These are phyloP conservation scores for Thripadectes ignobilis DNA, from an alignment of 2,797 vertebrate genomes.

Conservation along the genomic window DNA sequence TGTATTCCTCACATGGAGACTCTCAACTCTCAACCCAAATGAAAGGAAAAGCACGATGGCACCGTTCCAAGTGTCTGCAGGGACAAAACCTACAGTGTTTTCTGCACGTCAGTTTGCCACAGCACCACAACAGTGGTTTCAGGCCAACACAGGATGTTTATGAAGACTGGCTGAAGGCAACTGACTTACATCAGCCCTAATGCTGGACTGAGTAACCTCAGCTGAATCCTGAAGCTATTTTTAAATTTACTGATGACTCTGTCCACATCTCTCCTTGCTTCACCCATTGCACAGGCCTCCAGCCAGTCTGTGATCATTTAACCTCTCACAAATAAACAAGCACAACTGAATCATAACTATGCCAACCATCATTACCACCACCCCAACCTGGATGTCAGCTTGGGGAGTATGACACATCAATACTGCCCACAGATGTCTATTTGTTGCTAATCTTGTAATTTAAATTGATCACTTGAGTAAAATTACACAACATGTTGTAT, in stretches of 20 bases:
- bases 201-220: background rate
- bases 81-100: background rate
- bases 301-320: background rate
- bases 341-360: background rate
- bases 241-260: background rate
- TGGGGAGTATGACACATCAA: background rate
- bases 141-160: background rate
- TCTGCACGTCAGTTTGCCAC: background rate
- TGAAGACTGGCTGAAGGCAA: background rate
- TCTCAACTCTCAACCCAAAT: background rate
- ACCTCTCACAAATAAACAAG: background rate
- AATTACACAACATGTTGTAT: background rate
- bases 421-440: background rate
- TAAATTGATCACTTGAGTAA: constrained; percentile 6
- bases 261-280: background rate
- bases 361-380: background rate
- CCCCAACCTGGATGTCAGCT: background rate
- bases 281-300: background rate
- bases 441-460: background rate
- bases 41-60: background rate
- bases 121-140: background rate
- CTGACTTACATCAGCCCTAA: background rate
- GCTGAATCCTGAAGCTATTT: background rate
- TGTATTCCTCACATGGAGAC: background rate
- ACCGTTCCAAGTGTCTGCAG: background rate